These are phyloP conservation scores for Macaria liturata DNA, from an alignment of 2,888 invertebrate genomes.

Conservation along the genomic window DNA sequence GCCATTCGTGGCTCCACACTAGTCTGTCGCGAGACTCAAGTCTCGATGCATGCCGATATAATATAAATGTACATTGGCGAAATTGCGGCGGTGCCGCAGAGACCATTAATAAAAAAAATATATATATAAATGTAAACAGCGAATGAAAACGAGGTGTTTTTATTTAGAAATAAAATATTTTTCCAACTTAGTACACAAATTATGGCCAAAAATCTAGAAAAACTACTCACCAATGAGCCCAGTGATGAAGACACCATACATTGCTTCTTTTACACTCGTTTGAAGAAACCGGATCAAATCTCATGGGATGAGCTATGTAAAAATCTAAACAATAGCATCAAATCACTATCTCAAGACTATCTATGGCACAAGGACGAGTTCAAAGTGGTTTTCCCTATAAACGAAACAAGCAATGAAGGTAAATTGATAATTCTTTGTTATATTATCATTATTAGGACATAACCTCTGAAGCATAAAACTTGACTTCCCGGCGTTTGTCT, in stretches of 20 bases:
- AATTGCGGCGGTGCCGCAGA: no score
- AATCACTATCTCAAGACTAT: constrained; percentile 67
- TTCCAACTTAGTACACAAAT: no score
- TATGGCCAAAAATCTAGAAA: constrained; percentile 6
- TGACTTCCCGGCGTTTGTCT: not conserved
- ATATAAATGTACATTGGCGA: no score
- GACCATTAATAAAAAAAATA: no score
- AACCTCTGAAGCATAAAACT: no score
- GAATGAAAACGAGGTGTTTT: no score
- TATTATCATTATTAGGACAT: no score
- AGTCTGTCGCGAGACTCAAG: no score
- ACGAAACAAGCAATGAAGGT: constrained; percentile 42
- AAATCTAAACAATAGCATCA: constrained; percentile 65
- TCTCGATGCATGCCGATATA: no score
- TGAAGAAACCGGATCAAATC: constrained; percentile 57
- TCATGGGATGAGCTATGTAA: constrained; percentile 59
- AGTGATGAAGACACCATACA: constrained; percentile 88
- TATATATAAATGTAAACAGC: no score
- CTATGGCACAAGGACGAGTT: constrained; percentile 74
- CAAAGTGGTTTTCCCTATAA: constrained; percentile 52
- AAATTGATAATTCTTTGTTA: constrained; percentile 11
- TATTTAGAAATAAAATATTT: no score
- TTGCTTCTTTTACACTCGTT: constrained; percentile 87
- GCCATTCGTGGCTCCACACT: no score
- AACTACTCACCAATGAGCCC: constrained; percentile 22